phyloP scores from a whole-genome alignment of 2,113 vertebrate genomes.

The Paraplagusia blochii region DNA sequence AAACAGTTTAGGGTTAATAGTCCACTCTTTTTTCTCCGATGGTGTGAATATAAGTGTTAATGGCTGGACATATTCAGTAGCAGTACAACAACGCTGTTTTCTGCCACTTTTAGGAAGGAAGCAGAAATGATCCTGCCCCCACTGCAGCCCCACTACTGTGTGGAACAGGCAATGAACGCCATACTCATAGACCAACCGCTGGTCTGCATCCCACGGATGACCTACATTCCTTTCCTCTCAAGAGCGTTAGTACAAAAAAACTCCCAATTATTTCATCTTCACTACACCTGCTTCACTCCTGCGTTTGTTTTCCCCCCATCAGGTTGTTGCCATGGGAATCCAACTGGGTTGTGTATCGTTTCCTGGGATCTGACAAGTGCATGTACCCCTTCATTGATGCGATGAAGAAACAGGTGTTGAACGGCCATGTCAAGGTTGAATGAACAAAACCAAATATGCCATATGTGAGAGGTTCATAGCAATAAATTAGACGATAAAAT shows the following conservation, averaged over 20 bases:
- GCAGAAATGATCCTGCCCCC: conserved; percentile 47
- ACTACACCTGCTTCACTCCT: background rate
- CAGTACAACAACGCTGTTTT: too few relatives aligned
- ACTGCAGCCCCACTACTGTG: conserved; percentile 64
- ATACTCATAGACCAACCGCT: conserved; percentile 64
- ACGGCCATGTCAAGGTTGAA: conserved; percentile 5
- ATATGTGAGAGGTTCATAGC: too few relatives aligned
- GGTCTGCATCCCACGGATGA: conserved; percentile 60
- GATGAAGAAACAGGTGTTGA: conserved; percentile 36
- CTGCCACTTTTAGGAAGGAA: conserved; percentile 50
- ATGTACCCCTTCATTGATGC: conserved; percentile 65
- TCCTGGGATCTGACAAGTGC: conserved; percentile 69
- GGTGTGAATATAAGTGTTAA: too few relatives aligned
- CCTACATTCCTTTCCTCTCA: conserved; percentile 56
- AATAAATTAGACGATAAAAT: too few relatives aligned
- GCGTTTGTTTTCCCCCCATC: conserved; percentile 5
- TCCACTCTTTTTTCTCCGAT: too few relatives aligned
- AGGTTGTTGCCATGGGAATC: conserved; percentile 71
- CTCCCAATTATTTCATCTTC: background rate
- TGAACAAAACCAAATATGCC: conserved; percentile 1
- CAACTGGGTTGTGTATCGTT: conserved; percentile 57
- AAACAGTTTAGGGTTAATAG: too few relatives aligned
- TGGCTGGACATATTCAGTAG: too few relatives aligned
- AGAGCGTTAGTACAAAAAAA: conserved; percentile 45
- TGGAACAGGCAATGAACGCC: conserved; percentile 66